These are phyloP conservation scores for Ectropis grisescens DNA, from an alignment of 1,140 invertebrate genomes.

Conservation along the genomic window DNA sequence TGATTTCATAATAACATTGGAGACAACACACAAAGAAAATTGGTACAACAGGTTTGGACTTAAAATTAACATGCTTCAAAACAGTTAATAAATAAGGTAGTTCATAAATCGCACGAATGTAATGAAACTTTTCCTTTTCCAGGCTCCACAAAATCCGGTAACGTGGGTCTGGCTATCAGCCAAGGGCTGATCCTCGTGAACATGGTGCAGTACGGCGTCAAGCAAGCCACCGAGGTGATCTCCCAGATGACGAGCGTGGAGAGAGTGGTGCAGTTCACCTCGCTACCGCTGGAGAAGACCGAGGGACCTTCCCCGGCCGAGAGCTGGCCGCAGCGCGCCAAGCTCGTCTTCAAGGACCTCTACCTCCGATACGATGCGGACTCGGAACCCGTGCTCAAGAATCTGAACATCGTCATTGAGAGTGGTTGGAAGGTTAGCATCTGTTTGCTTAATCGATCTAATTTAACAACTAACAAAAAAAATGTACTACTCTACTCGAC, in stretches of 20 bases:
- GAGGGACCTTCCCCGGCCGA: slow-evolving; percentile 63
- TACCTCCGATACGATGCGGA: slow-evolving; percentile 75
- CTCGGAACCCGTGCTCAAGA: slow-evolving; percentile 79
- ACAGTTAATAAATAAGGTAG: too few species aligned
- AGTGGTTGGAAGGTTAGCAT: slow-evolving; percentile 77
- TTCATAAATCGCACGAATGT: too few species aligned
- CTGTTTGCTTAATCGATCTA: too few species aligned
- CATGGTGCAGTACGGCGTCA: slow-evolving; percentile 89
- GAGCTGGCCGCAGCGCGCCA: slow-evolving; percentile 80
- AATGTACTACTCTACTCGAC: too few species aligned
- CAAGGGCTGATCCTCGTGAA: slow-evolving; percentile 86
- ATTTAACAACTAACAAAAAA: too few species aligned
- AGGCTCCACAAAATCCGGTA: slow-evolving; percentile 64
- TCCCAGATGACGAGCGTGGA: slow-evolving; percentile 90
- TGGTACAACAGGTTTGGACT: too few species aligned
- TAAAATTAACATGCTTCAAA: too few species aligned
- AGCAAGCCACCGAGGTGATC: slow-evolving; percentile 86
- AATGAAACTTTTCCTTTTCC: too few species aligned
- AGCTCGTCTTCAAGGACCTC: slow-evolving; percentile 78
- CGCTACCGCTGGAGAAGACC: slow-evolving; percentile 69
- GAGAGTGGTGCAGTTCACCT: slow-evolving; percentile 83
- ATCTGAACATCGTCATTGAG: slow-evolving; percentile 78
- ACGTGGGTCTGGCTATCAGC: slow-evolving; percentile 86
- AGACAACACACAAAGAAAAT: too few species aligned
- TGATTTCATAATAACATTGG: too few species aligned